Conservation (phyloP, 2,888 invertebrate species). For the Agrypnus murinus region DNA sequence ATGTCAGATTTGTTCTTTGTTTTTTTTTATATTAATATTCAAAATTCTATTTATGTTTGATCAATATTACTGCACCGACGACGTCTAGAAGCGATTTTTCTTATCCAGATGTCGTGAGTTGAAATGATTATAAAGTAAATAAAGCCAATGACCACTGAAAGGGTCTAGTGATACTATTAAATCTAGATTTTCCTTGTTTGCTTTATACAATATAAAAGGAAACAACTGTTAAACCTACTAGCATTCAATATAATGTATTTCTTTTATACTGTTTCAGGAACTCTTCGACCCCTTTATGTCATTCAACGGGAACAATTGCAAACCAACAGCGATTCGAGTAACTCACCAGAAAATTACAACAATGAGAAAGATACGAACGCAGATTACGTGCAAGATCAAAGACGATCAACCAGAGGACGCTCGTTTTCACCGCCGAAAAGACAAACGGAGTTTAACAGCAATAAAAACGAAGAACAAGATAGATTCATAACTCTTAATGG, state of each 20-base stretch:
- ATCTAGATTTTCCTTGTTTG: not conserved
- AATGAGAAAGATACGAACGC: slow-evolving; percentile 47
- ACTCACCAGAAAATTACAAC: slow-evolving; percentile 36
- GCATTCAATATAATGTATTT: not conserved
- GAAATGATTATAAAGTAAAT: slow-evolving; percentile 8
- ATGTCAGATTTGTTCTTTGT: not conserved
- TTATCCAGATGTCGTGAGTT: slow-evolving; percentile 8
- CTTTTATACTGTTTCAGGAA: slow-evolving; percentile 55
- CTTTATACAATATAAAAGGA: not conserved
- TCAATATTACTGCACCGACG: slow-evolving; percentile 31
- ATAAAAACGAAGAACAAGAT: slow-evolving; percentile 27
- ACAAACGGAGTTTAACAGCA: slow-evolving; percentile 22
- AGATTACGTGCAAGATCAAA: slow-evolving; percentile 38
- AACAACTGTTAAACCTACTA: too few relatives aligned
- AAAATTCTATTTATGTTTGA: too few relatives aligned
- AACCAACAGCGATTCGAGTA: slow-evolving; percentile 45
- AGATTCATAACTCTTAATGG: slow-evolving; percentile 39
- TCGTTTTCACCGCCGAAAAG: slow-evolving; percentile 67
- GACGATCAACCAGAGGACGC: slow-evolving; percentile 60
- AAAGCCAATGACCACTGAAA: slow-evolving; percentile 13
- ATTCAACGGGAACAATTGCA: slow-evolving; percentile 61
- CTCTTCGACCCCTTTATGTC: slow-evolving; percentile 67
- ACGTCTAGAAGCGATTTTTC: not conserved
- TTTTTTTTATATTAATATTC: too few relatives aligned
- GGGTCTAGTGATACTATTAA: too few relatives aligned